Base-by-base conservation (phyloP, 2,888 invertebrate genomes). In the Gnatocerus cornutus region DNA sequence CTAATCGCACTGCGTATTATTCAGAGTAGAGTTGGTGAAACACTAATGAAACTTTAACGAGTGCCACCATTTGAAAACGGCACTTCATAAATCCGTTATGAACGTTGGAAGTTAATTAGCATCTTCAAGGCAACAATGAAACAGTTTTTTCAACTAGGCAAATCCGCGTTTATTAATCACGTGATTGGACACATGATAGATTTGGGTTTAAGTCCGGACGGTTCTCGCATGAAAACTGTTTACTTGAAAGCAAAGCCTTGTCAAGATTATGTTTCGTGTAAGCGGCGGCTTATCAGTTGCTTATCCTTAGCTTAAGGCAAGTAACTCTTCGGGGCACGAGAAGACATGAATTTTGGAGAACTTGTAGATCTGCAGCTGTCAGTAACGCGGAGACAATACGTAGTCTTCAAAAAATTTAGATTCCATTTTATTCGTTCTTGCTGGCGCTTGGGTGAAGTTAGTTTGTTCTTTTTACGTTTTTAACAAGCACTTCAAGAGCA, bases 1-100 rank as follows among this genome's bases (percentile, higher is more conserved):
- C 46, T 46, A 59, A 59, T 59, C 59, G 59, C 59, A 45, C 59
- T 5, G 8, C 43, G 29, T 43, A 13, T 56, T 43, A 56, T 56
- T 29, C 56, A 10, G 59, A 33, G 46, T 46, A 59, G 33, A 59
- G 59, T 59, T 58, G 41, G 29, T 45, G 45, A 58, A 58, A 45
- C 59, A 59, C 46, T 59, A 59, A 59, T 59, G 59, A 59, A 59
- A 59, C 41, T 59, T 59, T 59, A 59, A 59, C 45, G 59, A 59
- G 46, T 59, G 33, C 46, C 14, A 13, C 56, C 53, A 39, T 55
- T 55, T 37, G n/a, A 30, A 39, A 55, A 55, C 53, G 53, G 13
- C 56, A 58, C 56, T 58, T 29, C 56, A 58, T 58, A 58, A 58
- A 58, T 58, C 21, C 56, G 56, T 41, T 41, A 55, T 41, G 39